Base-by-base conservation (phyloP, 37 sponge, comb jelly and placozoan genomes). In the Hexactinellida sp. region DNA sequence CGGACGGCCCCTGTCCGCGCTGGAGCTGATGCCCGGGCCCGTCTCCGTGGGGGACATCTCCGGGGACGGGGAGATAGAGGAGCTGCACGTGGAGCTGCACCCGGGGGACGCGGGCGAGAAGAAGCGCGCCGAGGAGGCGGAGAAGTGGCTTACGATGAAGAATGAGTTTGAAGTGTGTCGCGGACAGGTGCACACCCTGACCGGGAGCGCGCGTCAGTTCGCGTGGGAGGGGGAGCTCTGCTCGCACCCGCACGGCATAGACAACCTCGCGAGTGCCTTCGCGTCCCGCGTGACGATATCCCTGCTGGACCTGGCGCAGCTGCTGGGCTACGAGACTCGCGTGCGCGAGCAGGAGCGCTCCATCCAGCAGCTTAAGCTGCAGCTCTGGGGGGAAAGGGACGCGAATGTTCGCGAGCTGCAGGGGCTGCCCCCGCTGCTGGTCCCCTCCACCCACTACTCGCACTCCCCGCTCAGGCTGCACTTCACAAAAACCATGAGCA, bases 11-110 rank as follows among this genome's bases (percentile, higher is more conserved):
- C 91, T 94, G 34, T 92, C 88, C 85, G 87, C 89, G 36, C 84
- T 94, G 52, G 92, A 83, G 24, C 91, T 94, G 54, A 87, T 90
- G 32, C 84, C 92, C 10, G 39, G 89, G 54, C 91, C 90, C 71
- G 85, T 91, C 63, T 36, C 91, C 21, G 92, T 92, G 85, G 91
- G 84, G 1, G 94, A 94, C 84, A 92, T 94, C 54, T 87, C 92
- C 28, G 89, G 87, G 19, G 94, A 94, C 84, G 92, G 91, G 0
- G 83, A 37, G 24, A 91, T 94, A 83, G 94, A 93, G n/a, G 90
- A 91, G 36, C 82, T 93, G 0, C 88, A 88, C 38, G 91, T 91
- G 9, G 82, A 91, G 0, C 71, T 90, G 82, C 88, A 76, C 24
- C 89, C 90, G 24, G 90, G 85, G 28, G 13, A 10, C 13, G 76